phyloP scores from a whole-genome alignment of 2,888 invertebrate genomes.

The Halictus ligatus region DNA sequence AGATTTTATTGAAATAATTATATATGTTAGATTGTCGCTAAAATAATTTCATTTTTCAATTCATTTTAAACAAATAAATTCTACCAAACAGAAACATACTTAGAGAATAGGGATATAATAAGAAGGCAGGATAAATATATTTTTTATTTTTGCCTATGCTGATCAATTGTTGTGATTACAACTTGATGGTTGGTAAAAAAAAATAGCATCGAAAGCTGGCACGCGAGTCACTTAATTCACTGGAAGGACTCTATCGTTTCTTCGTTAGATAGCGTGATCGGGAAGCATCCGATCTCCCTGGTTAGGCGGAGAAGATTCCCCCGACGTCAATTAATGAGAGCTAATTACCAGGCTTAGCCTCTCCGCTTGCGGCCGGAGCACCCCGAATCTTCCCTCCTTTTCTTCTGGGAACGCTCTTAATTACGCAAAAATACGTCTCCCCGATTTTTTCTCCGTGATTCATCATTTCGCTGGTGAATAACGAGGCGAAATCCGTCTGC shows the following conservation, averaged over 20 bases:
- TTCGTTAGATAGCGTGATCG: slow-evolving; percentile 34
- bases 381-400: slow-evolving; percentile 34
- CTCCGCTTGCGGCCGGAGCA: slow-evolving; percentile 6
- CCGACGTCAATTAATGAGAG: slow-evolving; percentile 62
- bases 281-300: slow-evolving; percentile 17
- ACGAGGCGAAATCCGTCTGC: not conserved
- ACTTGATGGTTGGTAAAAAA: not conserved
- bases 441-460: slow-evolving; percentile 46
- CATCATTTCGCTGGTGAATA: slow-evolving; percentile 17
- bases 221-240: slow-evolving; percentile 71
- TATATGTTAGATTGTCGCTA: no score
- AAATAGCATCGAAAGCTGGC: slow-evolving; percentile 14
- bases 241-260: slow-evolving; percentile 60
- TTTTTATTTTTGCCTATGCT: no score
- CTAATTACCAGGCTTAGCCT: slow-evolving; percentile 53
- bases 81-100: not conserved
- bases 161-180: not conserved
- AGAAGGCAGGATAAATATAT: not conserved
- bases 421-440: slow-evolving; percentile 53
- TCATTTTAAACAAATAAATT: not conserved
- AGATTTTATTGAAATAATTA: no score
- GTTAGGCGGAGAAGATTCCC: slow-evolving; percentile 11
- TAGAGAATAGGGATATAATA: no score
- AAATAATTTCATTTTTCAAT: no score
- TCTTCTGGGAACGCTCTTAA: slow-evolving; percentile 41